phyloP scores from a whole-genome alignment of 2,797 vertebrate species.

The Erethizon dorsatum region DNA sequence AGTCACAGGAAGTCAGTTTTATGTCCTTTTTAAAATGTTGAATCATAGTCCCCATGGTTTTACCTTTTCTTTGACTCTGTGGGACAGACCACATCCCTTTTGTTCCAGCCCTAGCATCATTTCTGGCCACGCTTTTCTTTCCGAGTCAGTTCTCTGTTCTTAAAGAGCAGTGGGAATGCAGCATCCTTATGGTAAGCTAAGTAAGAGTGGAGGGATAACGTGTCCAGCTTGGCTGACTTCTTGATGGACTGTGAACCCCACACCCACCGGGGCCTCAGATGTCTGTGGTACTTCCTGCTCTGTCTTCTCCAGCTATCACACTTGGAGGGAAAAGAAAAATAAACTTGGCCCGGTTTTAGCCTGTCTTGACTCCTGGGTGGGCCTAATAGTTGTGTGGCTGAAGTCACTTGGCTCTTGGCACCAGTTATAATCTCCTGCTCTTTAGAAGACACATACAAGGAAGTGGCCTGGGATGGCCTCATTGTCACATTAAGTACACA shows the following conservation, averaged over 20 bases:
- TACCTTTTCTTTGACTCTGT: neutral
- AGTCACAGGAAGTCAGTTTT: neutral
- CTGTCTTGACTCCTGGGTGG: constrained; percentile 60
- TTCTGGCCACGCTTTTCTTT: constrained; percentile 16
- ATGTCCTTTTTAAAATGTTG: neutral
- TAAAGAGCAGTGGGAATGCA: neutral
- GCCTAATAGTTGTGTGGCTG: neutral
- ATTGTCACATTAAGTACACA: fast-evolving
- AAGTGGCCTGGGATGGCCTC: neutral
- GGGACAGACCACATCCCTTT: neutral
- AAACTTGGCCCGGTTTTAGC: constrained; percentile 54
- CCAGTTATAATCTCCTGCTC: neutral
- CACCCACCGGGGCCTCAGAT: neutral
- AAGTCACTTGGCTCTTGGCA: neutral
- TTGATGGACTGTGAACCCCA: constrained; percentile 5
- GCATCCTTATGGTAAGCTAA: neutral
- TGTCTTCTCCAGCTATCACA: neutral
- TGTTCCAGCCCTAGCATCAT: neutral
- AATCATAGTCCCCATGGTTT: fast-evolving
- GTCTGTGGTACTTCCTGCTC: constrained; percentile 73
- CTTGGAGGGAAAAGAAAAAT: constrained; percentile 71
- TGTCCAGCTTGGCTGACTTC: constrained; percentile 42
- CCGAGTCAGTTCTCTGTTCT: neutral
- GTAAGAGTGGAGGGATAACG: neutral
- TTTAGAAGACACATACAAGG: neutral